Base-by-base conservation (phyloP, 2,797 vertebrate genomes). In the Gadopsis marmoratus region DNA sequence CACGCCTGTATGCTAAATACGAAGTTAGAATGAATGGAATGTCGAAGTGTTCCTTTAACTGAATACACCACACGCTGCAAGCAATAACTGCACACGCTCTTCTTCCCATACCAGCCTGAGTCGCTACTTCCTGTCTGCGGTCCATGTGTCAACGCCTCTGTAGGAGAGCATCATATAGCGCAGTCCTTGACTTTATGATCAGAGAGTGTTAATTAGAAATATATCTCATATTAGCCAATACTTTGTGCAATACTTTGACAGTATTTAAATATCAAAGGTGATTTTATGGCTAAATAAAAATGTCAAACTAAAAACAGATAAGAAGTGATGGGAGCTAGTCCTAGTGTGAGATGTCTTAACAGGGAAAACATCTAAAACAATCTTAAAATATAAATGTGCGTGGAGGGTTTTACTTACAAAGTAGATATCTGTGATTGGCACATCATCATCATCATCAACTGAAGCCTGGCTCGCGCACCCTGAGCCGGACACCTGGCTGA, bases 351-450 rank as follows among this genome's bases (percentile, higher is more conserved):
- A 51, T 58, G 37, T 59, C 31, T 48, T 45, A 8, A 74, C n/a
- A 50, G 13, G 7, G 13, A 59, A 4, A 51, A 31, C 19, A 45
- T 35, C 35, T 58, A 14, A 55, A 73, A 58, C 0, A 29, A 58
- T 33, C 11, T 51, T 5, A 3, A 53, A 26, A 21, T 41, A 23
- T 43, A 10, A 14, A 16, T 23, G 39, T 71, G 17, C 13, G 39
- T 29, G 63, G 2, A 41, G 48, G 55, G 8, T 68, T 74, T 67
- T 19, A 83, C 98, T 99, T 95, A 99, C 98, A 91, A 99, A 98
- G 93, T 97, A 99, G 87, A 99, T 97, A 92, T 99, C 98, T 67
- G 97, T 96, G 90, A 97, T 94, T 74, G 97, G 97, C 78, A 96
- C 94, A 0, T 96, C 95, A 9, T 96, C 96, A 0, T 99, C 98